Base-by-base conservation (phyloP, 2,113 vertebrate species). In the Setophaga coronata region DNA sequence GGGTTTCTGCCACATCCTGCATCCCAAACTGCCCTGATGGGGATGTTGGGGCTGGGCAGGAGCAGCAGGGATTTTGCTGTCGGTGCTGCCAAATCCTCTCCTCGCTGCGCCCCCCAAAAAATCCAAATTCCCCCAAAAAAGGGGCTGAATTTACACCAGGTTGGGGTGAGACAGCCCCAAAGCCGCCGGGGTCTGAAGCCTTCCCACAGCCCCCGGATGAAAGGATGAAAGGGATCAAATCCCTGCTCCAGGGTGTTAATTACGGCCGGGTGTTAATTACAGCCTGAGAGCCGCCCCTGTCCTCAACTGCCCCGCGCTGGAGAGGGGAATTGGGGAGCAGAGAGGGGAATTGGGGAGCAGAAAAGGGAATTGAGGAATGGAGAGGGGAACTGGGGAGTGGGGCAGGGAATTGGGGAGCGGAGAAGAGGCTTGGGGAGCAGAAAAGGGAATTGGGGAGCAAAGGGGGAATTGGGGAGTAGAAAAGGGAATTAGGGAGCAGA, bases 381-480 rank as follows among this genome's bases (percentile, higher is more conserved):
- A 53, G 2, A 28, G 3, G 7, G 14, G 25, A 29, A 51, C 6
- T 36, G 36, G 36, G 36, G 36, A 36, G 36, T 8, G 3, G 19
- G 13, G 33, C 21, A 7, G 12, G 9, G n/a, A 67, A 34, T 2
- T 1, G 33, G 26, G 43, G 28, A 23, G 6, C 2, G 1, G 26
- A 1, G 4, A 1, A 3, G 5, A 17, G 13, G 21, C 20, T 0
- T 1, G 43, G 8, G n/a, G 23, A 14, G 6, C 0, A 6, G 19
- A 8, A 8, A 25, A 8, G 28, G 50, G 29, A 43, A 26, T 2
- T n/a, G 29, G 31, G 40, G 42, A 23, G 36, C 36, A 36, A 8
- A 8, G 8, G 2, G 58, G 8, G 43, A n/a, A 48, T 0, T 47
- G 26, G n/a, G 6, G 14, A 21, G 43, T 4, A 6, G 5, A 6